Conservation (phyloP, 2,888 invertebrate species). For the Plagodis pulveraria region DNA sequence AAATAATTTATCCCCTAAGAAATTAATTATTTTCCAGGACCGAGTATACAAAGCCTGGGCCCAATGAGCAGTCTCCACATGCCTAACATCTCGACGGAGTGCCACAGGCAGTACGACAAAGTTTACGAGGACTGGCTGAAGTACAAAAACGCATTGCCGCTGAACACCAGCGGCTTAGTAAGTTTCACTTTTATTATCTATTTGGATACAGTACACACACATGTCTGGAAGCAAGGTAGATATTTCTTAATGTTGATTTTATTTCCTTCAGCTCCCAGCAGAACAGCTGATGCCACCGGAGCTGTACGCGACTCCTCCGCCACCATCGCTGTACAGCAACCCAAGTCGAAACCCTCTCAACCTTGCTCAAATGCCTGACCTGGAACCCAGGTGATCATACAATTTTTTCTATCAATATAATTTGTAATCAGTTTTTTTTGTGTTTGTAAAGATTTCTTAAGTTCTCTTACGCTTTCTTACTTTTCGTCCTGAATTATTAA, state of each 20-base stretch:
- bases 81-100: slow-evolving; percentile 61
- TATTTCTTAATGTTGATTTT: too few species aligned
- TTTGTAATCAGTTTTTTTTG: too few species aligned
- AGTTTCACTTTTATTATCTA: slow-evolving; percentile 51
- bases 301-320: slow-evolving; percentile 65
- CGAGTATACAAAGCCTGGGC: slow-evolving; percentile 56
- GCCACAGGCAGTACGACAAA: slow-evolving; percentile 72
- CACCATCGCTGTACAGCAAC: slow-evolving; percentile 68
- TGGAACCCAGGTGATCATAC: slow-evolving; percentile 58
- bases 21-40: slow-evolving; percentile 18
- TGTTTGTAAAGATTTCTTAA: too few species aligned
- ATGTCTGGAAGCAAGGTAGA: too few species aligned
- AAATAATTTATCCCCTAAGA: too few species aligned
- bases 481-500: too few species aligned
- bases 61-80: slow-evolving; percentile 59
- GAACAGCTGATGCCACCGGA: slow-evolving; percentile 78
- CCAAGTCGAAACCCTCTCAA: slow-evolving; percentile 67
- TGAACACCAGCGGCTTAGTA: slow-evolving; percentile 76
- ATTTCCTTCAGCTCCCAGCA: slow-evolving; percentile 61
- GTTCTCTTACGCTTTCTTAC: too few species aligned
- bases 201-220: not conserved
- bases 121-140: slow-evolving; percentile 85
- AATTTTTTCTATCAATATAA: not conserved
- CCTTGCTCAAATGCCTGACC: slow-evolving; percentile 69
- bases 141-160: slow-evolving; percentile 77